phyloP scores from a whole-genome alignment of 2,888 invertebrate genomes.

The Epinotia nisella region DNA sequence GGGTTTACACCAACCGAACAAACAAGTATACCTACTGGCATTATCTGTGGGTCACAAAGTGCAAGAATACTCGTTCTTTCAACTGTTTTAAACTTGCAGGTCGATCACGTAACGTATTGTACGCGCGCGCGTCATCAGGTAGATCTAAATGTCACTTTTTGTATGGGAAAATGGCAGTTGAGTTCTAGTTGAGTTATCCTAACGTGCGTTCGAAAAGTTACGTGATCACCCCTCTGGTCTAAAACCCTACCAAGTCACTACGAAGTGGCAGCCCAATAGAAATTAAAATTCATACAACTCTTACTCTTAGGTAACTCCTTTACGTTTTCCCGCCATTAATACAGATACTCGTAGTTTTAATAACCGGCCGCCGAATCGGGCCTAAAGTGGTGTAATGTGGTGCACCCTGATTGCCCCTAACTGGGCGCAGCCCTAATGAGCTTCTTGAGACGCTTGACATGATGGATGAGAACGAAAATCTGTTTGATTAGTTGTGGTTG shows the following conservation, averaged over 20 bases:
- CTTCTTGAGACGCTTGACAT: conserved; percentile 70
- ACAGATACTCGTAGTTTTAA: conserved; percentile 53
- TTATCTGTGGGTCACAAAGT: too few relatives aligned
- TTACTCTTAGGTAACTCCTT: conserved; percentile 29
- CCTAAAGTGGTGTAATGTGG: conserved; percentile 58
- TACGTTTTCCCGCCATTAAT: conserved; percentile 37
- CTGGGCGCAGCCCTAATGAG: conserved; percentile 69
- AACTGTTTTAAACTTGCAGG: too few relatives aligned
- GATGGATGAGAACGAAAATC: conserved; percentile 77
- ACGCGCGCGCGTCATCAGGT: too few relatives aligned
- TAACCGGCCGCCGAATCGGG: conserved; percentile 50
- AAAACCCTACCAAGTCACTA: background rate
- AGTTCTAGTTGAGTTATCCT: background rate
- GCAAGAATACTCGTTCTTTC: too few relatives aligned
- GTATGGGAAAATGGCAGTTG: too few relatives aligned
- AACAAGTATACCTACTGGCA: too few relatives aligned
- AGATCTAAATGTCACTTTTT: too few relatives aligned
- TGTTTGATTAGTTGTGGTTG: conserved; percentile 78
- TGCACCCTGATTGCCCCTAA: conserved; percentile 54
- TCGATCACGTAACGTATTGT: too few relatives aligned
- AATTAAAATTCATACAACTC: background rate
- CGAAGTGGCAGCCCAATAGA: background rate
- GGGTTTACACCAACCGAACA: too few relatives aligned
- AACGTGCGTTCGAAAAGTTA: background rate
- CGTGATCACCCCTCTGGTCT: background rate